Evolutionary conservation across 2,888 invertebrate species (phyloP).

Genomic region (Alloplasta piceator): DNA sequence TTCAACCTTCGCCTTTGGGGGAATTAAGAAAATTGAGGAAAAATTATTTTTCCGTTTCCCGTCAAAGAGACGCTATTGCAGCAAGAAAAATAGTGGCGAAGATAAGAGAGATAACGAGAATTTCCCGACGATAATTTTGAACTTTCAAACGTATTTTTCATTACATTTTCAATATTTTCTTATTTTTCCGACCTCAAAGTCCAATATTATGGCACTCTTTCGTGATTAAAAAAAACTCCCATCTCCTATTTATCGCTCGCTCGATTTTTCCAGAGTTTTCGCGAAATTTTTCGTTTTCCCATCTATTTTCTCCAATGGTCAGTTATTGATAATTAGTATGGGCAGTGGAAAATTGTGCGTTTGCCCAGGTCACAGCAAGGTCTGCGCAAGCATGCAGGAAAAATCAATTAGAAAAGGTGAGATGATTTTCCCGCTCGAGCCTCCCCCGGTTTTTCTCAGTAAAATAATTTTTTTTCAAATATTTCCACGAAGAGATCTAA

Average conservation of each 20-base stretch:
- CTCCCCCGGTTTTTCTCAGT: neutral
- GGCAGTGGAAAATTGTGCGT: neutral
- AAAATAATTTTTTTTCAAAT: neutral
- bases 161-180: no score
- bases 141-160: neutral
- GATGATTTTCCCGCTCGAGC: conserved; percentile 16
- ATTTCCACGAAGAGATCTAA: neutral
- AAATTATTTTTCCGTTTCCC: neutral
- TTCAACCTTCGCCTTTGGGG: neutral
- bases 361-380: neutral
- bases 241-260: neutral
- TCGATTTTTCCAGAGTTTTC: neutral
- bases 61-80: no score
- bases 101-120: neutral
- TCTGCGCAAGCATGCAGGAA: neutral
- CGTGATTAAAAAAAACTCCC: neutral
- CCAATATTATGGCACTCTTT: neutral
- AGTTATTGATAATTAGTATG: neutral
- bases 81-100: no score
- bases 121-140: neutral
- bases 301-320: neutral
- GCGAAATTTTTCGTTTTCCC: conserved; percentile 2
- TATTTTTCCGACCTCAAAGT: conserved; percentile 17
- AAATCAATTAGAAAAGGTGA: conserved; percentile 51
- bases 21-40: neutral